Base-by-base conservation (phyloP, 2,888 invertebrate genomes). In the Ormyrus nitidulus region DNA sequence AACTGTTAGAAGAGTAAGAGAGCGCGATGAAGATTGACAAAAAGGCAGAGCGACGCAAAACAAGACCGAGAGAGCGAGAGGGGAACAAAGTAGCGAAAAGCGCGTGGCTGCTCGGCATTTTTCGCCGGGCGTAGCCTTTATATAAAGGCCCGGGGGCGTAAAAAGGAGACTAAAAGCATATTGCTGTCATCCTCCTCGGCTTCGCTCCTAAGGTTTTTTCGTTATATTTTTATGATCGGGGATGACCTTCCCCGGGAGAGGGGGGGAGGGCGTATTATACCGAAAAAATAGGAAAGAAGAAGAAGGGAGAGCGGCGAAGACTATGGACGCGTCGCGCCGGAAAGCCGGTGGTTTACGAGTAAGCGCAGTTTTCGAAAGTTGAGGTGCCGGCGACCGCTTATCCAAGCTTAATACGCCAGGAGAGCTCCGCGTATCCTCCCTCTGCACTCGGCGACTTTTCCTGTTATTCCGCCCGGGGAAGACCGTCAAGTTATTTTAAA, bases 131-230 rank as follows among this genome's bases (percentile, higher is more conserved):
- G 13, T 19, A 2, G 19, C 19, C 19, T 19, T 19, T 61, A 44
- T 10, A 9, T 59, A 49, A 9, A 19, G 19, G 49, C 11, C 6
- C 46, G n/a, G n/a, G 19, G 7, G 7, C 49, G 44, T 7, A 51
- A 19, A 65, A 70, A 77, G 56, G 71, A 44, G 19, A 13, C 71
- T 77, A 66, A 77, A 46, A 77, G 77, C 77, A 77, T 77, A 77
- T 53, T 71, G 59, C 59, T 77, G 77, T 77, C 53, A 19, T 13
- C 58, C 1, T 19, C 19, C 19, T 19, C 58, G 62, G 49, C 48
- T 46, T 46, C 44, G 61, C 69, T 53, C 56, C 44, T 65, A 11
- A 5, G 34, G 51, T 51, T 56, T 61, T 59, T 56, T 64, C 65
- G 71, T 65, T 65, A 65, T 66, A 71, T 58, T 77, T 71, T 77